Conservation (phyloP, 1,140 invertebrate species). For the Nomia melanderi region DNA sequence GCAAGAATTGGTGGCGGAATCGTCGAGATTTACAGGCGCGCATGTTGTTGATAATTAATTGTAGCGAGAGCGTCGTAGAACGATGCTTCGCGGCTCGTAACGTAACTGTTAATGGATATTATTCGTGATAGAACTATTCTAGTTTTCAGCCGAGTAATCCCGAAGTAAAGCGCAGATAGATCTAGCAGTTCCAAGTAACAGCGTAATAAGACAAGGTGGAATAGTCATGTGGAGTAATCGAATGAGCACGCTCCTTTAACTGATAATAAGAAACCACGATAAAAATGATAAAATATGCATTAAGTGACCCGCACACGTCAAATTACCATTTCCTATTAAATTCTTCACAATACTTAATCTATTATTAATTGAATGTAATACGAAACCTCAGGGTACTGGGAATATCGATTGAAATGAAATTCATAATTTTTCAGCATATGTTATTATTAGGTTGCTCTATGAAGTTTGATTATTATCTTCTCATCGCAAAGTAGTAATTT, state of each 20-base stretch:
- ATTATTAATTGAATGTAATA: too few relatives aligned
- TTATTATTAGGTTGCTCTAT: too few relatives aligned
- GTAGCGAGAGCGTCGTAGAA: constrained; percentile 43
- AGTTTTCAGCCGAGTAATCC: constrained; percentile 48
- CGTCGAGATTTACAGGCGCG: constrained; percentile 34
- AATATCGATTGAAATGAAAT: too few relatives aligned
- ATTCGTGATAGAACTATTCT: constrained; percentile 48
- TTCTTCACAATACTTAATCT: neutral
- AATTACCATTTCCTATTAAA: neutral
- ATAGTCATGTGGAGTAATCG: constrained; percentile 43
- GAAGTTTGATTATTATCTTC: too few relatives aligned
- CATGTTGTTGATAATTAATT: constrained; percentile 50
- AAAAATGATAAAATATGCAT: neutral
- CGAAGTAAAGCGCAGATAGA: constrained; percentile 47
- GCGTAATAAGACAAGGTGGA: constrained; percentile 46
- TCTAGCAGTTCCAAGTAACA: constrained; percentile 44
- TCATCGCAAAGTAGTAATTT: too few relatives aligned
- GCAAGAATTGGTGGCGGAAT: constrained; percentile 33
- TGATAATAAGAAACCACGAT: constrained; percentile 19
- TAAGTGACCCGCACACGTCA: neutral
- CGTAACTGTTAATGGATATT: constrained; percentile 50
- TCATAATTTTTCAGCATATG: too few relatives aligned
- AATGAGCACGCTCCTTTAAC: constrained; percentile 21
- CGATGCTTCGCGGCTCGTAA: constrained; percentile 47
- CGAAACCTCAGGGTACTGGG: too few relatives aligned